Base-by-base conservation (phyloP, 1,140 invertebrate species). In the Drosophila equinoxialis region DNA sequence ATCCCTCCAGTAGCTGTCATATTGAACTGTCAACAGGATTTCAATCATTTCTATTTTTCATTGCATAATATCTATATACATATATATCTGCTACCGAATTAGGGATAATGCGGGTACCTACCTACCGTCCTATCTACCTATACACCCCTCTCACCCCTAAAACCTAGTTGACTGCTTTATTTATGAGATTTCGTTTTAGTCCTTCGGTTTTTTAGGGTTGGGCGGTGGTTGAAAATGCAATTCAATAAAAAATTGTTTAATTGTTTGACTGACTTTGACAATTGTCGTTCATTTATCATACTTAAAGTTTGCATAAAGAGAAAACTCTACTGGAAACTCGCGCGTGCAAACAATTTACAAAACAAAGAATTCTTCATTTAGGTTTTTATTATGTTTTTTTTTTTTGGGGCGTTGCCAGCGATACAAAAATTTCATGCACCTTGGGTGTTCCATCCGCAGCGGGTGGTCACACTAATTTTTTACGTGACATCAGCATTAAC, bases 401-500 rank as follows among this genome's bases (percentile, higher is more conserved):
- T 11, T 37, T 37, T 37, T 11, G 0, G 35, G 35, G 35, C 35
- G 35, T 37, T 37, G 35, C 35, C 35, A 37, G 35, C 7, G 8
- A 74, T 60, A 14, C 14, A 35, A 33, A 59, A 51, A 51, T 51
- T 23, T 51, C 57, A 37, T 37, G 82, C 81, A 55, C 81, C 82
- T 85, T 86, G 82, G 82, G 78, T 86, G 82, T 82, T 55, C n/a
- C 23, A n/a, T 37, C 20, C 42, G 48, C 83, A 79, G 76, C 83
- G 79, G 82, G 82, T 54, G 82, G 79, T 83, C 79, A 86, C 65
- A 87, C 76, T 87, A 83, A 87, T 86, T 86, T 86, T 86, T 87
- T 86, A 86, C 83, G 83, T 86, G 83, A 82, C 83, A 74, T 71
- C 61, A 65, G 62, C 79, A 79, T 78, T 77, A 82, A 71, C 65